These are phyloP conservation scores for Sarcophaga carnaria DNA, from an alignment of 2,888 invertebrate genomes.

Conservation along the genomic window DNA sequence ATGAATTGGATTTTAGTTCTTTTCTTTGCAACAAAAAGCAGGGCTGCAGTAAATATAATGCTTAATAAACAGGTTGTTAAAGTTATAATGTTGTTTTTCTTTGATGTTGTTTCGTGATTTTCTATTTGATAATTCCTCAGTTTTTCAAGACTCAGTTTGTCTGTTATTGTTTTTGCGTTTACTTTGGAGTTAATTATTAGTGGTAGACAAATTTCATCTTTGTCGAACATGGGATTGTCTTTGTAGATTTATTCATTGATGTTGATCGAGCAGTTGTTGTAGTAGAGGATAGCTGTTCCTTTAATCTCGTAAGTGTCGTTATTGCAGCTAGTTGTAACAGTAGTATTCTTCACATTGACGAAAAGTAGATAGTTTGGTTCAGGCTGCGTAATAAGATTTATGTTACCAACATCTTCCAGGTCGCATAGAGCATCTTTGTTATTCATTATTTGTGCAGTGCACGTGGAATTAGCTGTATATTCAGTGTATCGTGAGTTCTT, in stretches of 20 bases:
- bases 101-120: background rate
- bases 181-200: conserved; percentile 6
- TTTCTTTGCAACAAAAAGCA: too few species aligned
- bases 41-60: too few species aligned
- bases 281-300: conserved; percentile 18
- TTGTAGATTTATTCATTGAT: conserved; percentile 10
- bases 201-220: conserved; percentile 1
- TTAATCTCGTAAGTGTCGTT: conserved; percentile 4
- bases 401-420: conserved; percentile 11
- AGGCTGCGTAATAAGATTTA: background rate
- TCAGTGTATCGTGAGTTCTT: conserved; percentile 13
- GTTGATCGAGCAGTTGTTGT: conserved; percentile 15
- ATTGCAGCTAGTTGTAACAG: conserved; percentile 16
- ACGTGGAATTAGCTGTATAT: conserved; percentile 20
- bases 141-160: conserved; percentile 24
- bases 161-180: conserved; percentile 20
- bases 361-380: conserved; percentile 1
- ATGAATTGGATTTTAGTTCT: too few species aligned
- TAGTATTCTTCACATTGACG: background rate
- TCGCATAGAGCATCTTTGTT: conserved; percentile 21
- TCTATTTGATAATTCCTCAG: conserved; percentile 23
- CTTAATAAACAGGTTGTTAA: background rate
- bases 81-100: background rate
- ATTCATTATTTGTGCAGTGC: conserved; percentile 13
- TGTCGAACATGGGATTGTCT: conserved; percentile 1